Evolutionary conservation across 1,140 invertebrate genomes (phyloP).

Genomic region (Linepithema humile): DNA sequence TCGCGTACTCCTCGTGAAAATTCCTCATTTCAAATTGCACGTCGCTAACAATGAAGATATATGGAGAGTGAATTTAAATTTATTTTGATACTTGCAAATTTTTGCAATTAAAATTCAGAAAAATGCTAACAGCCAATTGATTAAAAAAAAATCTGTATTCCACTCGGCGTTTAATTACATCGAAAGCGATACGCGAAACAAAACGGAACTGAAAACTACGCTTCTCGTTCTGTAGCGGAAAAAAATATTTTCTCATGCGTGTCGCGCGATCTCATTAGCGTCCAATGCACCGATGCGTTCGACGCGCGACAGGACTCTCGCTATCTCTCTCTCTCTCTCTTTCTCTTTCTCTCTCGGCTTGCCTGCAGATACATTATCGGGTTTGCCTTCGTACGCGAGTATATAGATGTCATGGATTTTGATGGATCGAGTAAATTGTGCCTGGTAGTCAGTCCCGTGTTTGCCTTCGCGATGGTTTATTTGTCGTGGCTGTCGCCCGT

Average conservation of each 20-base stretch:
- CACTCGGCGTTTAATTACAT: background rate
- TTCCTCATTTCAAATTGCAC: background rate
- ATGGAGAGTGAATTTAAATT: background rate
- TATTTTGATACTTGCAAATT: too few relatives aligned
- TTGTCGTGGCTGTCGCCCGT: slow-evolving; percentile 21
- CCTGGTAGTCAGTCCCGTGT: slow-evolving; percentile 39
- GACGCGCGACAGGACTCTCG: background rate
- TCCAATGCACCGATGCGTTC: slow-evolving; percentile 24
- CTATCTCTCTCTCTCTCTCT: background rate
- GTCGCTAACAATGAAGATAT: background rate
- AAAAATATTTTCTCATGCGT: background rate
- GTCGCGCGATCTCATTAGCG: slow-evolving; percentile 35
- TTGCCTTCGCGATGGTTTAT: slow-evolving; percentile 45
- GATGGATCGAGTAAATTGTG: slow-evolving; percentile 56
- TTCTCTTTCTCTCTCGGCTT: background rate
- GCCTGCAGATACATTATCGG: slow-evolving; percentile 32
- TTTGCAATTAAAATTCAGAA: too few relatives aligned
- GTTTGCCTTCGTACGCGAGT: slow-evolving; percentile 40
- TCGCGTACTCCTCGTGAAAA: background rate
- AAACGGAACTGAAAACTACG: background rate
- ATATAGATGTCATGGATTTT: slow-evolving; percentile 53
- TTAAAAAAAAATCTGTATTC: background rate
- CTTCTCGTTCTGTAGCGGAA: background rate
- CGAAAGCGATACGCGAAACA: background rate
- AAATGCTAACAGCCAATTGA: too few relatives aligned